phyloP scores from a whole-genome alignment of 2,888 invertebrate species.

The Lamellibrachia columna region DNA sequence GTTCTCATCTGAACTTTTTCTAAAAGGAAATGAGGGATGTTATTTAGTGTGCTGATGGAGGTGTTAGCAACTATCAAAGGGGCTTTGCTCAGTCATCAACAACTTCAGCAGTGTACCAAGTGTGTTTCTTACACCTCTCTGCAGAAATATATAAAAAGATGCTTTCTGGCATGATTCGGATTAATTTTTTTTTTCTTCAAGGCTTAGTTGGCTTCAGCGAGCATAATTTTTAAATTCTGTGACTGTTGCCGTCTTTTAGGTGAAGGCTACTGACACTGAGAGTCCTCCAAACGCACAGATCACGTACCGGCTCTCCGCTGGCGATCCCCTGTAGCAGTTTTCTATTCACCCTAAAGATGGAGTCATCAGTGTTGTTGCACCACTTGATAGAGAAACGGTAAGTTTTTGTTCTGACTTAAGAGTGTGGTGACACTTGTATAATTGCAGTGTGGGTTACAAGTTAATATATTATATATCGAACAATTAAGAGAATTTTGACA shows the following conservation, averaged over 20 bases:
- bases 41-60: too few relatives aligned
- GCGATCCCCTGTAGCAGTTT: conserved; percentile 52
- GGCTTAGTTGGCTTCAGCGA: too few relatives aligned
- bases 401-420: conserved; percentile 57
- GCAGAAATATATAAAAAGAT: too few relatives aligned
- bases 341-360: conserved; percentile 54
- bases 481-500: too few relatives aligned
- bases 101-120: too few relatives aligned
- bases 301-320: conserved; percentile 70
- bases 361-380: conserved; percentile 75
- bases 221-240: not conserved
- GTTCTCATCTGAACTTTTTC: too few relatives aligned
- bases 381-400: conserved; percentile 84
- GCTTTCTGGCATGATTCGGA: too few relatives aligned
- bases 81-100: too few relatives aligned
- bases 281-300: conserved; percentile 83
- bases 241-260: conserved; percentile 64
- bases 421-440: not conserved
- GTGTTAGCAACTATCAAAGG: too few relatives aligned
- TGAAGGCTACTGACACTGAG: conserved; percentile 85
- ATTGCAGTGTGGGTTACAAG: not conserved
- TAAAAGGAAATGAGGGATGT: too few relatives aligned
- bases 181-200: too few relatives aligned
- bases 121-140: too few relatives aligned
- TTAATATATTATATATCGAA: not conserved